Percentiles rank a stretch among this genome's conserved stretches.
These are phyloP conservation scores for Epizoanthus ramosus DNA, from an alignment of 92 coral and sea anemone genomes.

Conservation along the genomic window DNA sequence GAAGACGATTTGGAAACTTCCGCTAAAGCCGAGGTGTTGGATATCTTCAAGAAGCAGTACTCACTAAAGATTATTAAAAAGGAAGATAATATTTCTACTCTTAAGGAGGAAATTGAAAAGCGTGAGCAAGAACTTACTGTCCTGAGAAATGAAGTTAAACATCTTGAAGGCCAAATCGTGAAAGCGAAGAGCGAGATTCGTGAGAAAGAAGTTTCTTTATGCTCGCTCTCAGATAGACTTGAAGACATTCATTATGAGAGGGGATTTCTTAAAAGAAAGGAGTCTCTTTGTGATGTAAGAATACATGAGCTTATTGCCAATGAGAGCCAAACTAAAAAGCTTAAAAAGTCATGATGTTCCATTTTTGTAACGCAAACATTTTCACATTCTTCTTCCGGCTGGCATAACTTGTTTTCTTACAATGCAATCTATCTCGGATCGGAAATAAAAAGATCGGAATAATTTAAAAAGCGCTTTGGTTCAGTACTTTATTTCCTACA, in stretches of 20 bases:
- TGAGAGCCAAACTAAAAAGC: background rate
- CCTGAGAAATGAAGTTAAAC: constrained; percentile 19
- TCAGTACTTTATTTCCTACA: no score
- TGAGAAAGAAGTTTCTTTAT: constrained; percentile 26
- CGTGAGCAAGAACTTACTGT: constrained; percentile 11
- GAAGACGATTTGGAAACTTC: constrained; percentile 11
- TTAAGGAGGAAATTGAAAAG: constrained; percentile 10
- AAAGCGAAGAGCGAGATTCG: constrained; percentile 7
- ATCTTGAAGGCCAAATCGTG: constrained; percentile 4
- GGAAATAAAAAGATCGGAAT: no score
- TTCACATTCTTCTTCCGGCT: no score
- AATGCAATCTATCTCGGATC: no score
- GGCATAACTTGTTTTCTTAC: no score
- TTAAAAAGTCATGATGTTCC: background rate
- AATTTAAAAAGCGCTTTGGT: no score
- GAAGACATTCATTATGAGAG: constrained; percentile 37
- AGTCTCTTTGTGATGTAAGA: constrained; percentile 33
- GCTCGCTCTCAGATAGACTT: constrained; percentile 25
- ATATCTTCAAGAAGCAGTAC: constrained; percentile 18
- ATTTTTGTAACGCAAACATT: background rate
- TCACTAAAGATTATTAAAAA: constrained; percentile 1
- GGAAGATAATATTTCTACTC: background rate
- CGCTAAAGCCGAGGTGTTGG: constrained; percentile 28
- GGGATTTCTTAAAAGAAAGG: constrained; percentile 23
- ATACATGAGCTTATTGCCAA: constrained; percentile 25